phyloP scores from a whole-genome alignment of 2,113 vertebrate species.

The Mirza zaza region DNA sequence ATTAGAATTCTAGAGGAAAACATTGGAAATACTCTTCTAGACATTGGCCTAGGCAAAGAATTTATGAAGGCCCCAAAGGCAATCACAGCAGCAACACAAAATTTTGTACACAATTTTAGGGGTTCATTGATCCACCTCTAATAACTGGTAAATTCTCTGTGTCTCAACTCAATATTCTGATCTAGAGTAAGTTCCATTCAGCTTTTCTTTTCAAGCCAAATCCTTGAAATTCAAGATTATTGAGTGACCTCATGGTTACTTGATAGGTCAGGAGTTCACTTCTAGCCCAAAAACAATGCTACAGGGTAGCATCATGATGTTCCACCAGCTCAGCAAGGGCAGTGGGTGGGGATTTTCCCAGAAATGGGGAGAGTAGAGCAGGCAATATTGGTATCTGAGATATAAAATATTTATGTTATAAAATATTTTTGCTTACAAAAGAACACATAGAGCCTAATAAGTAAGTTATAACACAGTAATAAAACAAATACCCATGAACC shows the following conservation, averaged over 20 bases:
- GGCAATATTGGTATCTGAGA: background rate
- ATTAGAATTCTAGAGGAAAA: too few relatives aligned
- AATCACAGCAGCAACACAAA: too few relatives aligned
- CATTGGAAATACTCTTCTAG: too few relatives aligned
- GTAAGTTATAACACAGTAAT: background rate
- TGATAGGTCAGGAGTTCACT: background rate
- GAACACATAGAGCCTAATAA: background rate
- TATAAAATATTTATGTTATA: background rate
- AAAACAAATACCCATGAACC: background rate
- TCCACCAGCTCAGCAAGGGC: background rate
- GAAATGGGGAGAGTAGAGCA: background rate
- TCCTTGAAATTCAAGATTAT: background rate
- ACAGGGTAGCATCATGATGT: background rate
- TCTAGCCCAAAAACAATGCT: background rate
- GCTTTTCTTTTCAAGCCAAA: background rate
- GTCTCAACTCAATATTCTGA: background rate
- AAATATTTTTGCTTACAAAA: background rate
- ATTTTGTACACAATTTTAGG: background rate
- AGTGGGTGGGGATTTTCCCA: background rate
- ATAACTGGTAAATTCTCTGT: background rate
- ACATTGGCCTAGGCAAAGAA: too few relatives aligned
- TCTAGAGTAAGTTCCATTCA: background rate
- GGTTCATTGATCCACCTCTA: background rate
- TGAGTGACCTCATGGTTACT: background rate
- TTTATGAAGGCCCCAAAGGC: too few relatives aligned